Conservation (phyloP, 2,113 vertebrate genomes). For the Triplophysa rosa region DNA sequence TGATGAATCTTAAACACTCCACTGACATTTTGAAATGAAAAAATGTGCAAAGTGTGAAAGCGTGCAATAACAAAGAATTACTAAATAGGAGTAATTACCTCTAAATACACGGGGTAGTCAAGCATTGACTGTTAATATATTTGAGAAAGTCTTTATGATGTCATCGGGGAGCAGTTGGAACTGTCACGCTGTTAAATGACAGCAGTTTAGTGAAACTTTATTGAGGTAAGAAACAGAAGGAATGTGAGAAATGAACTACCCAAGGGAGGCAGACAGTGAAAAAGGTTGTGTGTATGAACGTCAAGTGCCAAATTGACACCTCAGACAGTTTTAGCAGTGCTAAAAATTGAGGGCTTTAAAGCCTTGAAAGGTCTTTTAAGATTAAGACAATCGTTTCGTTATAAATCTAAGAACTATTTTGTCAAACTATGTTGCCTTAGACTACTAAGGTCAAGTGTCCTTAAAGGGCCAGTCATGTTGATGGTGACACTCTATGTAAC, state of each 20-base stretch:
- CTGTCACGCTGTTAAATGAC: slow-evolving; percentile 40
- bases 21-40: slow-evolving; percentile 26
- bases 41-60: slow-evolving; percentile 2
- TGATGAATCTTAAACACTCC: background rate
- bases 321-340: background rate
- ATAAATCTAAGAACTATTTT: background rate
- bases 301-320: slow-evolving; percentile 1
- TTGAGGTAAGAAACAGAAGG: background rate
- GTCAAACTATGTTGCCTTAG: background rate
- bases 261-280: background rate
- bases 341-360: background rate
- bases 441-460: background rate
- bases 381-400: too few relatives aligned
- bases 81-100: slow-evolving; percentile 30
- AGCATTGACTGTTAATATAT: slow-evolving; percentile 41
- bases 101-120: slow-evolving; percentile 23
- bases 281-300: background rate
- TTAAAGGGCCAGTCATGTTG: background rate
- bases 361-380: background rate
- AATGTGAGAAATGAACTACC: background rate
- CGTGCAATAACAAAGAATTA: background rate
- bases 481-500: too few relatives aligned
- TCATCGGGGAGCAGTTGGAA: slow-evolving; percentile 20
- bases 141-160: slow-evolving; percentile 25
- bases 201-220: background rate